A percentile compares a stretch with the other conserved stretches of the same genome.
These are phyloP conservation scores for Molothrus aeneus DNA, from an alignment of 2,797 vertebrate genomes.

Conservation along the genomic window DNA sequence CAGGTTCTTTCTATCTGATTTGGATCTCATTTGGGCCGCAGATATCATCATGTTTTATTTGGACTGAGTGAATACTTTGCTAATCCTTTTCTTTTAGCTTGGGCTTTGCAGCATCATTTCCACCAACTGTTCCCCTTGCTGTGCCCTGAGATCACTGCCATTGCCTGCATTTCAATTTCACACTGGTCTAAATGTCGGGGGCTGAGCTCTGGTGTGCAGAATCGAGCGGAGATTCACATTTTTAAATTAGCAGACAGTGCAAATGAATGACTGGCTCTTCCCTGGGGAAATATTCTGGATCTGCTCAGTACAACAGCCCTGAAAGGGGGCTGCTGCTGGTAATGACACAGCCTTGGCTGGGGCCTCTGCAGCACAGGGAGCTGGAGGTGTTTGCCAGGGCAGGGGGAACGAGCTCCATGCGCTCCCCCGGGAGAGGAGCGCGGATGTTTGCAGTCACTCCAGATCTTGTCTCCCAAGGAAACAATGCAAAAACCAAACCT, in stretches of 20 bases:
- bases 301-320: neutral
- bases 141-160: neutral
- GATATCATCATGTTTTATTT: neutral
- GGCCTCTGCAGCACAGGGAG: neutral
- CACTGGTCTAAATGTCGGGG: neutral
- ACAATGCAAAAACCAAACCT: neutral
- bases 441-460: neutral
- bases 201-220: neutral
- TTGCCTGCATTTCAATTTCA: neutral
- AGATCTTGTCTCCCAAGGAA: neutral
- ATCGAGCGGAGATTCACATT: neutral
- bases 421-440: neutral
- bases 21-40: neutral
- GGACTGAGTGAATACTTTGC: neutral
- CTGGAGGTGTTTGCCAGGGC: conserved; percentile 20
- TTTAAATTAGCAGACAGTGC: conserved; percentile 29
- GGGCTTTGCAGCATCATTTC: neutral
- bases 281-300: conserved; percentile 3
- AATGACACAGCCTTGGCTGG: neutral
- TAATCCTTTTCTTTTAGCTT: neutral
- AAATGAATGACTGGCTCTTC: conserved; percentile 2
- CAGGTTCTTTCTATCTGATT: neutral
- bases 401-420: neutral
- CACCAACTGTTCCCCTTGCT: neutral
- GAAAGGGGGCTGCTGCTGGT: conserved; percentile 8